Evolutionary conservation across 2,888 invertebrate genomes (phyloP), one percentile per base, ranked within the genome.

Genomic region (Caenorhabditis uteleia): DNA sequence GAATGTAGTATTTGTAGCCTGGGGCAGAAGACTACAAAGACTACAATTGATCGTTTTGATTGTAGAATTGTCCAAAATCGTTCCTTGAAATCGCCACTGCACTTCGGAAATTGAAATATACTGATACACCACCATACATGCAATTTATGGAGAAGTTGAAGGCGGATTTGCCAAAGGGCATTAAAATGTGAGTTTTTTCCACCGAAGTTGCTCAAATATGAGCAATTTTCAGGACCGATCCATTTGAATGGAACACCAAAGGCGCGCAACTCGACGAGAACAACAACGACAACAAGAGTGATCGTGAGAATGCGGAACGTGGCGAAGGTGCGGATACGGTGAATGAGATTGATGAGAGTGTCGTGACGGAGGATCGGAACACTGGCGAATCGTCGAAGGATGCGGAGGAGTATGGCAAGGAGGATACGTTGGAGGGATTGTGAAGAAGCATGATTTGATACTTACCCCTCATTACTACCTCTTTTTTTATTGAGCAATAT

Each of bases 201-300:
- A 27, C 16, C 12, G 27, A 6, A 21, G 20, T 8, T 8, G 8
- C 25, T 1, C 20, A 21, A 2, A 25, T 25, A 10, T 21, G n/a
- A 36, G 14, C 23, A 3, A 3, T 21, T 46, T 47, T 20, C 34
- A 76, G 73, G 70, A 73, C 62, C 6, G 74, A 77, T 43, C 77
- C 78, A 14, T 78, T 71, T 54, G 78, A 78, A 47, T 78, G 78
- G 78, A 74, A 74, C 26, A 40, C 45, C 23, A 55, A 57, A 20
- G 34, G 44, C 10, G 29, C 16, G 2, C 29, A 29, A 3, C 8
- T 47, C 5, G 62, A 51, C 20, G 58, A 58, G 27, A 67, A 67
- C 33, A 55, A 43, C 38, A 70, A 74, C 33, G 68, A 70, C n/a
- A n/a, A n/a, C n/a, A 70, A 73, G 51, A 61, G 70, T 14, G 74